These are phyloP conservation scores for Danaus chrysippus DNA, from an alignment of 2,888 invertebrate species.

Conservation along the genomic window DNA sequence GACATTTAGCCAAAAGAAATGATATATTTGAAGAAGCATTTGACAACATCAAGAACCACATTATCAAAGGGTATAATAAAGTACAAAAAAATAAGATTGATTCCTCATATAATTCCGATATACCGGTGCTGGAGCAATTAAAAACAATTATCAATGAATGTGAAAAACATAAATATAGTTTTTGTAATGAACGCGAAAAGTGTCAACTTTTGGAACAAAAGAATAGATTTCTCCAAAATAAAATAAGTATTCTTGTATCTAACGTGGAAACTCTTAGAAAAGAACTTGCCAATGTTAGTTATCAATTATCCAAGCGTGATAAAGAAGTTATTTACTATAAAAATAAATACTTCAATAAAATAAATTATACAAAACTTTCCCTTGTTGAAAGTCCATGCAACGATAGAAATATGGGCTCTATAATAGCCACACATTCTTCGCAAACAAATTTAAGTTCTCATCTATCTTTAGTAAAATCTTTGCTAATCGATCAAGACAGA, in stretches of 20 bases:
- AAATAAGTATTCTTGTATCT: slow-evolving; percentile 47
- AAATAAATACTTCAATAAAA: slow-evolving; percentile 12
- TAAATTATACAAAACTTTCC: not conserved
- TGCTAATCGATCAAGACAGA: slow-evolving; percentile 50
- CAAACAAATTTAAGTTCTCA: slow-evolving; percentile 44
- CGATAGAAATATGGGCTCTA: not conserved
- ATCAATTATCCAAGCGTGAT: slow-evolving; percentile 5
- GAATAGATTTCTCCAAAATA: slow-evolving; percentile 49
- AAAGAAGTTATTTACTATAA: slow-evolving; percentile 1
- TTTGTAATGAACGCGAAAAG: slow-evolving; percentile 36
- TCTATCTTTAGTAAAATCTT: slow-evolving; percentile 46
- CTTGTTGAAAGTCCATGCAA: not conserved
- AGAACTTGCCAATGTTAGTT: slow-evolving; percentile 41
- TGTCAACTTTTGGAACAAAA: slow-evolving; percentile 46
- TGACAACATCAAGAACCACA: not conserved
- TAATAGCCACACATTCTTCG: not conserved
- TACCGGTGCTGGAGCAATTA: slow-evolving; percentile 17
- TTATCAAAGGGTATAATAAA: not conserved
- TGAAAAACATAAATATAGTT: slow-evolving; percentile 47
- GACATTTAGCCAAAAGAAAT: not conserved
- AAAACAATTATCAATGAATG: slow-evolving; percentile 41
- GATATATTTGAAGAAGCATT: not conserved
- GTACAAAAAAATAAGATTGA: not conserved
- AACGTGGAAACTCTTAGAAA: slow-evolving; percentile 40
- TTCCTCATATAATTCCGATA: slow-evolving; percentile 37